Evolutionary conservation across 2,113 vertebrate genomes (phyloP).

Genomic region (Psittacula cyanocephala): DNA sequence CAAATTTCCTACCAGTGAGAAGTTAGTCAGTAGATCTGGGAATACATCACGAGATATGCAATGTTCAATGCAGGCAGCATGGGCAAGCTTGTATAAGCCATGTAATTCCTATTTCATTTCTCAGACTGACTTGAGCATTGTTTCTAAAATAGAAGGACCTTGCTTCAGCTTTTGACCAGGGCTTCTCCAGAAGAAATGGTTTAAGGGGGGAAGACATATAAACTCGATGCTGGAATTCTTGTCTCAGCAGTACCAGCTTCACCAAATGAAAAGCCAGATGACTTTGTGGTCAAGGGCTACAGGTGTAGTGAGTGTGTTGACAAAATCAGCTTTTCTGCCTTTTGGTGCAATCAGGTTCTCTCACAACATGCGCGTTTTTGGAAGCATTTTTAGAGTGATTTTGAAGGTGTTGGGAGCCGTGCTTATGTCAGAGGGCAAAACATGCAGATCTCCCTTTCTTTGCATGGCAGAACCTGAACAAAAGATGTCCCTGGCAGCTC

Average conservation of each 20-base stretch:
- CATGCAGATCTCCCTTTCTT: background rate
- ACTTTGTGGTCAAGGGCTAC: background rate
- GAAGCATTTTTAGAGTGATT: background rate
- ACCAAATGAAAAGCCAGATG: background rate
- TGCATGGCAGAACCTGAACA: slow-evolving; percentile 2
- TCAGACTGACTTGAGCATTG: background rate
- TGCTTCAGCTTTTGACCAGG: background rate
- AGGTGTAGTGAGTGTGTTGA: background rate
- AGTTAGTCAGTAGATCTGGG: background rate
- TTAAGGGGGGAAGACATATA: background rate
- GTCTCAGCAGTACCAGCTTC: background rate
- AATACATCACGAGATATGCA: background rate
- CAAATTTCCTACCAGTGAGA: background rate
- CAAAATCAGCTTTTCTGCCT: background rate
- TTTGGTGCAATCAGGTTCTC: background rate
- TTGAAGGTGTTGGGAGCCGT: background rate
- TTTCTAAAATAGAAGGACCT: background rate
- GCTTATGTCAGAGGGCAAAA: background rate
- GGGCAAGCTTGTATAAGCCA: background rate
- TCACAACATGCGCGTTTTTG: background rate
- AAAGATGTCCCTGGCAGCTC: background rate
- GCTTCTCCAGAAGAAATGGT: background rate
- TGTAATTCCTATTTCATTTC: background rate
- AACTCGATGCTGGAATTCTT: background rate
- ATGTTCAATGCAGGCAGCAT: background rate